Evolutionary conservation across 2,113 vertebrate genomes (phyloP).

Genomic region (Silurus meridionalis): DNA sequence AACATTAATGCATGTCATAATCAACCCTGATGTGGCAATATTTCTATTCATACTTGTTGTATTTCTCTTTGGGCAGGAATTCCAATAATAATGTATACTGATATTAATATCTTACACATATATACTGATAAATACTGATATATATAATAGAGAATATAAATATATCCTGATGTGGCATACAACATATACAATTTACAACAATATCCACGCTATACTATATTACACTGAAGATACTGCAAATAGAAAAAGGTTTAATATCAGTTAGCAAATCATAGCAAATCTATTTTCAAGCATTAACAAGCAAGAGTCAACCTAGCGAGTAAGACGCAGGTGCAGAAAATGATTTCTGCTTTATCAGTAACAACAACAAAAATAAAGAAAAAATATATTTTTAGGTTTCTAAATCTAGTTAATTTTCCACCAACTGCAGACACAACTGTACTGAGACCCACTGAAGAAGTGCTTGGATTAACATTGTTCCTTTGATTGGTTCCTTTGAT

Average conservation of each 20-base stretch:
- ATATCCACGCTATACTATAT: no score
- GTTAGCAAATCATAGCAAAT: no score
- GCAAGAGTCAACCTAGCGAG: not conserved
- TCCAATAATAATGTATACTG: not conserved
- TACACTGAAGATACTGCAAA: not conserved
- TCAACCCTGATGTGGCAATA: slow-evolving; percentile 8
- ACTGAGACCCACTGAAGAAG: not conserved
- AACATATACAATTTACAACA: no score
- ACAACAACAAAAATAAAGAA: not conserved
- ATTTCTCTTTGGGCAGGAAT: slow-evolving; percentile 12
- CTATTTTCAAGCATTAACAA: not conserved
- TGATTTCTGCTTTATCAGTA: not conserved
- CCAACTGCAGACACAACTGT: not conserved
- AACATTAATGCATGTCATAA: slow-evolving; percentile 17
- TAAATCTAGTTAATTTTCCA: not conserved
- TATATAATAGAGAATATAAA: not conserved
- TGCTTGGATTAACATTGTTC: slow-evolving; percentile 1
- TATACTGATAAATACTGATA: no score
- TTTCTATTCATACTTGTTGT: slow-evolving; percentile 41
- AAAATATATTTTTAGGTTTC: not conserved
- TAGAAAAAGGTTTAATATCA: not conserved
- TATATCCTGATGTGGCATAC: no score
- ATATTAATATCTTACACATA: no score
- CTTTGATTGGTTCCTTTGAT: not conserved
- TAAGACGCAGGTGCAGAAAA: not conserved